These are phyloP conservation scores for Chaitophorus viminalis DNA, from an alignment of 2,888 invertebrate genomes.

Conservation along the genomic window DNA sequence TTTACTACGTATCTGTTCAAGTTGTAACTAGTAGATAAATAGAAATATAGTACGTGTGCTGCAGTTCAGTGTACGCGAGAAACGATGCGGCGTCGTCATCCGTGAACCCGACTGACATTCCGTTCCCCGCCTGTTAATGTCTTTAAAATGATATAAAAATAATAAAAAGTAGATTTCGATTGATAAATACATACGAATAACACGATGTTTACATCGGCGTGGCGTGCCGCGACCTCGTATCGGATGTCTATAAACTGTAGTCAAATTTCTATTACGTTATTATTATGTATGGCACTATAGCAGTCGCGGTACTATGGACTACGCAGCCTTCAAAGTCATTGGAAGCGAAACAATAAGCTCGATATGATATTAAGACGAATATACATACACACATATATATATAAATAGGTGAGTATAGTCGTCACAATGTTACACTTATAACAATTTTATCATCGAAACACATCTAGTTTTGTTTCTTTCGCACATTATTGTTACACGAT, in stretches of 20 bases:
- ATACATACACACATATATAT: no score
- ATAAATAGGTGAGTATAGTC: background rate
- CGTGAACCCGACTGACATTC: no score
- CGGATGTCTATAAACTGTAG: slow-evolving; percentile 18
- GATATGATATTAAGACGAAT: background rate
- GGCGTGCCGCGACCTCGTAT: slow-evolving; percentile 27
- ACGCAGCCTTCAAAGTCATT: slow-evolving; percentile 18
- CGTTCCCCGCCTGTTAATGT: no score
- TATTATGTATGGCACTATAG: background rate
- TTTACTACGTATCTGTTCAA: no score
- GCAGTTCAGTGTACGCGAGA: no score
- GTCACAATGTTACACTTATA: background rate
- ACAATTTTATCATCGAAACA: background rate
- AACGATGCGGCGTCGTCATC: no score
- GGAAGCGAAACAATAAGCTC: background rate
- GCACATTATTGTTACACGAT: background rate
- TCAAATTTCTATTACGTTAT: background rate
- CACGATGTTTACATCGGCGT: no score
- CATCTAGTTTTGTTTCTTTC: background rate
- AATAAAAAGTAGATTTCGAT: no score
- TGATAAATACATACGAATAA: no score
- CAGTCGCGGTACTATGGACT: background rate
- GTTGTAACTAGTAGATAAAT: no score
- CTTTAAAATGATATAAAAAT: no score
- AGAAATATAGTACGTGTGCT: no score